Percentiles rank a stretch among this genome's conserved stretches.
Conservation (phyloP, 2,888 invertebrate genomes). For the Cheilosia pagana region DNA sequence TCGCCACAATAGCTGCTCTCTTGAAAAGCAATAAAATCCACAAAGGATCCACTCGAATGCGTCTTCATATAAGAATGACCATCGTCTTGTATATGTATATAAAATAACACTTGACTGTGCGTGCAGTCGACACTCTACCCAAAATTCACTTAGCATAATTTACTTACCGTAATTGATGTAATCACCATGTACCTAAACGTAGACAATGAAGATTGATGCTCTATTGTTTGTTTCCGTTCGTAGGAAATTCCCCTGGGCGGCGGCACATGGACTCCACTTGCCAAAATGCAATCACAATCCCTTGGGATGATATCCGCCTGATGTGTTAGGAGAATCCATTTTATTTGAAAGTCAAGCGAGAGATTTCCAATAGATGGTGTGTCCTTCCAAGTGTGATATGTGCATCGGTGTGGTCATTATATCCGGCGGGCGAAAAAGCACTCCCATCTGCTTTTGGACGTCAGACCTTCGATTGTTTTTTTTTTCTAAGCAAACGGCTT, state of each 20-base stretch:
- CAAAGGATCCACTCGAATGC: conserved; percentile 8
- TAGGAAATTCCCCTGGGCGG: not conserved
- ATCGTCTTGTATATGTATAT: not conserved
- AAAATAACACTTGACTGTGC: not conserved
- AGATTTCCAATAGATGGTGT: not conserved
- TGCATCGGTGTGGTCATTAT: not conserved
- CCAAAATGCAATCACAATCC: conserved; percentile 21
- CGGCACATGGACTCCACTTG: not conserved
- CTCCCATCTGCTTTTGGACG: conserved; percentile 1
- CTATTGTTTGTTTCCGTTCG: not conserved
- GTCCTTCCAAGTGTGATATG: not conserved
- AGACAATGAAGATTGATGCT: conserved; percentile 52
- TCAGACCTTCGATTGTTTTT: conserved; percentile 6
- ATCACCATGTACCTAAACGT: conserved; percentile 33
- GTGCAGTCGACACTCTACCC: conserved; percentile 12
- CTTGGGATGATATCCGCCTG: conserved; percentile 17
- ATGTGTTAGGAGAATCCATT: not conserved
- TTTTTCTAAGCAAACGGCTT: conserved; percentile 20
- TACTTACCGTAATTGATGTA: conserved; percentile 53
- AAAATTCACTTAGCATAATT: conserved; percentile 44
- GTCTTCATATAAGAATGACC: conserved; percentile 14
- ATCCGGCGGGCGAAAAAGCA: not conserved
- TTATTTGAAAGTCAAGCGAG: not conserved
- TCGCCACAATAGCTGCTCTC: not conserved
- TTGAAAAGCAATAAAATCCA: conserved; percentile 17